Percentiles rank a stretch among this genome's conserved stretches.
Conservation (phyloP, 2,888 invertebrate species). For the Erebia aethiops region DNA sequence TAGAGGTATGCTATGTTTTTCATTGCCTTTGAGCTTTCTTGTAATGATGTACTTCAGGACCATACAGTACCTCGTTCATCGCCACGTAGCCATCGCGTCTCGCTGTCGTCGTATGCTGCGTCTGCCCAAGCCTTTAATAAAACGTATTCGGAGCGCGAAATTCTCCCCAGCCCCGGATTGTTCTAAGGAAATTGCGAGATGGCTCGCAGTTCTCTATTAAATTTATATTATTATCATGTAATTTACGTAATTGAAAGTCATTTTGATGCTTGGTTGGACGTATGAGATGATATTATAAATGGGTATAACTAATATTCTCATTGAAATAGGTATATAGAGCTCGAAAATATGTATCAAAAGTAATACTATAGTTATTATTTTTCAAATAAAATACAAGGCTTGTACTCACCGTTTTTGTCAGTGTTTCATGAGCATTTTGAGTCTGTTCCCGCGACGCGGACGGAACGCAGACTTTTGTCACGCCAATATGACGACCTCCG, state of each 20-base stretch:
- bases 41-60: no score
- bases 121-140: constrained; percentile 38
- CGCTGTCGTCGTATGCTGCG: background rate
- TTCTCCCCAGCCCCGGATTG: constrained; percentile 39
- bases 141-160: constrained; percentile 45
- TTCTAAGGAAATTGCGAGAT: constrained; percentile 46
- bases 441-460: no score
- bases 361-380: background rate
- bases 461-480: no score
- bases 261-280: constrained; percentile 32
- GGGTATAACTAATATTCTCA: background rate
- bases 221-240: constrained; percentile 47
- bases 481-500: no score
- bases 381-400: no score
- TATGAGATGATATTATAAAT: constrained; percentile 19
- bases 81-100: no score
- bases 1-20: no score
- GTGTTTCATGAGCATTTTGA: no score
- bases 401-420: no score
- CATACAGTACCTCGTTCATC: no score
- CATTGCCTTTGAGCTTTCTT: no score
- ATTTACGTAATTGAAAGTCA: constrained; percentile 39
- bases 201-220: constrained; percentile 47
- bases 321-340: background rate
- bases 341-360: background rate